Evolutionary conservation across 2,888 invertebrate genomes (phyloP), one percentile per base, ranked within the genome.

Genomic region (Eudasyphora cyanicolor): DNA sequence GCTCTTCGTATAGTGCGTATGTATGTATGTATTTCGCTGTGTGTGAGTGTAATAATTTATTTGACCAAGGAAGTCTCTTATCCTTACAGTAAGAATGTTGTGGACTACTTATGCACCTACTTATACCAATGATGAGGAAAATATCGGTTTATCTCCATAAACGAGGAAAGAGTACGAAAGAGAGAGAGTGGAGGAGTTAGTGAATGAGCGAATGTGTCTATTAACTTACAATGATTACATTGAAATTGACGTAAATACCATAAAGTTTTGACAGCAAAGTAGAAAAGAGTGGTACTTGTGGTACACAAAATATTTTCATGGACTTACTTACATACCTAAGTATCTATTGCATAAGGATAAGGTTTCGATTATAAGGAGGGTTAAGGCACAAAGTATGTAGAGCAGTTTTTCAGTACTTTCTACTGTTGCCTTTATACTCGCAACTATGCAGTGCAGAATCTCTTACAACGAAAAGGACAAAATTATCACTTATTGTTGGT

Each of bases 381-480:
- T n/a, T n/a, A n/a, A n/a, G n/a, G n/a, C n/a, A n/a, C 57, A 79
- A 76, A 49, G 73, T 45, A 77, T 49, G 71, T 82, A 35, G 79
- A 71, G 64, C 54, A 79, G n/a, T n/a, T n/a, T n/a, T n/a, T n/a
- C n/a, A n/a, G n/a, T n/a, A n/a, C n/a, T n/a, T n/a, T n/a, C n/a
- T n/a, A n/a, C n/a, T n/a, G n/a, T n/a, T n/a, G n/a, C n/a, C n/a
- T n/a, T n/a, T n/a, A n/a, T n/a, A n/a, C n/a, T n/a, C n/a, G n/a
- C n/a, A n/a, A n/a, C n/a, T n/a, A n/a, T n/a, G n/a, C n/a, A n/a
- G n/a, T n/a, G n/a, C n/a, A n/a, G n/a, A n/a, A n/a, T n/a, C n/a
- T n/a, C n/a, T n/a, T n/a, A n/a, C n/a, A n/a, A n/a, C n/a, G n/a
- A n/a, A n/a, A n/a, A n/a, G n/a, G n/a, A n/a, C n/a, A n/a, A n/a